Evolutionary conservation across 2,888 invertebrate species (phyloP), one percentile per base, ranked within the genome.

Genomic region (Drosophila dives): DNA sequence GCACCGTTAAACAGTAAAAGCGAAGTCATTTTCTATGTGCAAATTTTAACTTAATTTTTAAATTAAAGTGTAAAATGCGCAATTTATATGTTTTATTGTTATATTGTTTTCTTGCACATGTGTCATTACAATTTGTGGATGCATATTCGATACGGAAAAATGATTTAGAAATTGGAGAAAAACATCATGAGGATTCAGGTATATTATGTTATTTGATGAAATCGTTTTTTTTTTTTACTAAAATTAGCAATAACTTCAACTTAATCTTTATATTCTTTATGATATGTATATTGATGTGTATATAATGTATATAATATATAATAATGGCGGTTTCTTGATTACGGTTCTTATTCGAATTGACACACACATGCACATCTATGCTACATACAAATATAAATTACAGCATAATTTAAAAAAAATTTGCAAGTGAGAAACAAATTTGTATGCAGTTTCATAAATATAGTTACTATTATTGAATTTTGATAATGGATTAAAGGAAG

Each of bases 131-230:
- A 29, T 11, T 55, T 20, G 58, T 58, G 10, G 32, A 34, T 7
- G 68, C 81, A 8, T 83, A 74, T 74, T 72, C 85, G 1, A 58
- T 81, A 20, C 70, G 87, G 0, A 65, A 89, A 38, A 85, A 83
- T 58, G 74, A 83, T 54, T 34, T 73, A 2, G 36, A 76, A 48
- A n/a, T 1, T 23, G 10, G 11, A 0, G 49, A 64, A 42, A n/a
- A 63, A 11, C 26, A 72, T 3, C 48, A 61, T 23, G 45, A 45
- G 7, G 54, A 69, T 29, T 33, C 26, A 29, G 79, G 78, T 78
- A 64, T 60, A 62, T 50, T 45, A 7, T 4, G 3, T 12, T 20
- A 5, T 23, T 17, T n/a, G 11, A 23, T 23, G 11, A 1, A 34
- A 1, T 7, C 45, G 20, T 20, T 45, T 23, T 23, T 20, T 45